Evolutionary conservation across 2,113 vertebrate species (phyloP).

Genomic region (Strix uralensis): DNA sequence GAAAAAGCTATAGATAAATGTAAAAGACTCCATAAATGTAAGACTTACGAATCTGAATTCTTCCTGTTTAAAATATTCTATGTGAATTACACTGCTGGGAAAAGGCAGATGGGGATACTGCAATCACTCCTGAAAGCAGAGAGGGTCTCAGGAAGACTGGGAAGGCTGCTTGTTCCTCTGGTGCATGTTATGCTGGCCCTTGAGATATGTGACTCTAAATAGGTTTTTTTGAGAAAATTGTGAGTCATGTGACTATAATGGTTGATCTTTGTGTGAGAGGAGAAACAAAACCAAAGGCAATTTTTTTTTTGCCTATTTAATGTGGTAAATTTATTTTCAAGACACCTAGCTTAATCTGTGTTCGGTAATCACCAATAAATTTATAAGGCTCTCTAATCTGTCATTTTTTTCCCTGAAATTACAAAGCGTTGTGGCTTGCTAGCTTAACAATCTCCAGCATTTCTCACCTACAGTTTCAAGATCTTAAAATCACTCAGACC

Average conservation of each 20-base stretch:
- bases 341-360: neutral
- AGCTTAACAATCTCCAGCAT: neutral
- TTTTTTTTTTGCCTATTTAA: neutral
- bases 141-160: neutral
- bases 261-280: neutral
- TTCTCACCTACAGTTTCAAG: neutral
- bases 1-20: neutral
- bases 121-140: neutral
- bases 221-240: neutral
- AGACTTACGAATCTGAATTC: neutral
- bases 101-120: neutral
- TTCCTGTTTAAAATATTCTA: neutral
- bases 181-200: accelerated
- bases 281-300: neutral
- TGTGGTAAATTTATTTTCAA: neutral
- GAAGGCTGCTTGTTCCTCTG: neutral
- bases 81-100: neutral
- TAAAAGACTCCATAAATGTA: neutral
- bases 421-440: neutral
- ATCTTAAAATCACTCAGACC: neutral
- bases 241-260: neutral
- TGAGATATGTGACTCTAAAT: neutral
- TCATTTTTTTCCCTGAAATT: neutral
- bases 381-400: neutral
- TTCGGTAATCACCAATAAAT: neutral